Base-by-base conservation (phyloP, 2,797 vertebrate species). In the Hypotaenidia okinawae region DNA sequence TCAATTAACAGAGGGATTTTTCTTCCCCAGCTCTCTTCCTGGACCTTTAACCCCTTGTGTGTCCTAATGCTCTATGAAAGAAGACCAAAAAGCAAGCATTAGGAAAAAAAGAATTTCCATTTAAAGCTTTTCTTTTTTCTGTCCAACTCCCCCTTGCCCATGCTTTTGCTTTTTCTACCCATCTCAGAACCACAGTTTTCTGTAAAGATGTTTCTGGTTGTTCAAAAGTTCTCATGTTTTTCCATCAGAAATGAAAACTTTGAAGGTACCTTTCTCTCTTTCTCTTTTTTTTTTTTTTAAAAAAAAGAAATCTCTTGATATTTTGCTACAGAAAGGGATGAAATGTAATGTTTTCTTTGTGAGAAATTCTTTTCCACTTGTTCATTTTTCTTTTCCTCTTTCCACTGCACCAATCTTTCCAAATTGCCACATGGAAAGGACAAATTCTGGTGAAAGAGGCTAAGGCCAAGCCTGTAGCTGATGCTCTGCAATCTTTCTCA, bases 1-100 rank as follows among this genome's bases (percentile, higher is more conserved):
- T 97, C 96, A 97, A 97, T 97, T 97, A 97, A 97, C 93, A 94
- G 91, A 89, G 89, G 95, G 96, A 95, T 97, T 97, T 96, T 96
- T 97, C 95, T 97, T 97, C 88, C 91, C 84, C n/a, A 94, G 95
- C 91, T 95, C 88, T 96, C 96, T 97, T 97, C 96, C 96, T 95
- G 96, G 79, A 95, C 96, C 94, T 96, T 97, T 97, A 95, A 97
- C 95, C 90, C 95, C 89, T 96, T 95, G 90, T 85, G 89, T 84
- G 94, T 94, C 91, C 94, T 93, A 87, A 84, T 1, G 25, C 45
- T 90, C 70, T 64, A 28, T 6, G 76, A 83, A 91, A 92, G 79
- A 54, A 92, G 72, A 68, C 75, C 28, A 87, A 51, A 91, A 89
- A 83, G 81, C 49, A 83, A 92, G 64, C 0, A 0, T 16, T 30